phyloP scores from a whole-genome alignment of 1,140 invertebrate genomes.

The Grapholita molesta region DNA sequence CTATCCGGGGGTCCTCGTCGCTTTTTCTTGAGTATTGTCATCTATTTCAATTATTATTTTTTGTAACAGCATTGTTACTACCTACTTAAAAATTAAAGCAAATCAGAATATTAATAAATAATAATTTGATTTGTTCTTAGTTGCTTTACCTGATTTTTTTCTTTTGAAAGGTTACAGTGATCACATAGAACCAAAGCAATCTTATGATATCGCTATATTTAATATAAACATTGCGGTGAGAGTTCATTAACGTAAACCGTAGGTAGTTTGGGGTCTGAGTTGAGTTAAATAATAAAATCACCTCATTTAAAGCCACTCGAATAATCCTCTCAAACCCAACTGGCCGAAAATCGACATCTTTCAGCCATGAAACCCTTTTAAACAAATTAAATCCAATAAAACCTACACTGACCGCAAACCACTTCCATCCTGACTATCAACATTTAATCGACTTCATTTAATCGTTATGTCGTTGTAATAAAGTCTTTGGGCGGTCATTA shows the following conservation, averaged over 20 bases:
- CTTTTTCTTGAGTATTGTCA: too few species aligned
- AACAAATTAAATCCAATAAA: slow-evolving; percentile 38
- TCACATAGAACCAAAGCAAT: too few species aligned
- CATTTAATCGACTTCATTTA: neutral
- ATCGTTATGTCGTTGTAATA: neutral
- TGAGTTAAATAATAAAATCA: neutral
- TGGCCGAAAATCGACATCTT: neutral
- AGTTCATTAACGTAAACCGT: too few species aligned
- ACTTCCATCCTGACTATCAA: neutral
- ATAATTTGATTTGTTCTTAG: too few species aligned
- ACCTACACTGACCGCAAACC: neutral
- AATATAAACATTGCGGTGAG: too few species aligned
- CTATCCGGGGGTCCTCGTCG: too few species aligned
- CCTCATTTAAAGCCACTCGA: neutral
- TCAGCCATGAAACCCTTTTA: slow-evolving; percentile 22
- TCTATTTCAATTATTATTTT: too few species aligned
- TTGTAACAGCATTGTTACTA: too few species aligned
- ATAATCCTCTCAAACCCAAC: neutral
- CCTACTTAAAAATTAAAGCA: too few species aligned
- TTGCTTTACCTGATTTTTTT: too few species aligned
- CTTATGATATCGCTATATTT: neutral
- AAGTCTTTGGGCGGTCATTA: neutral
- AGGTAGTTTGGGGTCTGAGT: neutral
- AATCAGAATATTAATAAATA: too few species aligned
- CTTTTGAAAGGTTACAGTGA: too few species aligned